Evolutionary conservation across 2,113 vertebrate genomes (phyloP), one percentile per base, ranked within the genome.

Genomic region (Corydoras maculifer): DNA sequence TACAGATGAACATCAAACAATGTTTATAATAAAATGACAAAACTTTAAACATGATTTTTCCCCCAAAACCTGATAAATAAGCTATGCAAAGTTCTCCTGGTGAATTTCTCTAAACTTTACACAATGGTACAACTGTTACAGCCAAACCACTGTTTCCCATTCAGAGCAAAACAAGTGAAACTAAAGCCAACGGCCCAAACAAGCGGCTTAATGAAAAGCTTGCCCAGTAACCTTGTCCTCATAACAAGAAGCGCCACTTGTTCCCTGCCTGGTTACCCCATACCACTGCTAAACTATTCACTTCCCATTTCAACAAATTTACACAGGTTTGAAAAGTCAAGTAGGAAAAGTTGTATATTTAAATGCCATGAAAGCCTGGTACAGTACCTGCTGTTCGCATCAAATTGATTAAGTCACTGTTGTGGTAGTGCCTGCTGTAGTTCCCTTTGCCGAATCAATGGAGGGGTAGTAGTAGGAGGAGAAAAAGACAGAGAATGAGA

Each of bases 331-430:
- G n/a, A 70, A 14, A 57, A 7, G 51, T n/a, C 54, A 57, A 53
- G 5, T 14, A 10, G 3, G n/a, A 14, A 68, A 25, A 55, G 58
- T 35, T 72, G 48, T 50, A 68, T 60, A 77, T 65, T 67, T 58
- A 73, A 15, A 76, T 70, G 62, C 68, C 59, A 77, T 59, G 53
- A 29, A 68, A 32, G 62, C 73, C 63, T 32, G 18, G 78, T 76
- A 85, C 83, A n/a, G 83, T 99, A 99, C 96, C 96, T 99, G 96
- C 93, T 91, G 93, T 89, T 95, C 91, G 93, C 94, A 96, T 96
- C 94, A 94, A 98, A 93, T 93, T 94, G 95, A 96, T 96, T 94
- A 96, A 94, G 93, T 96, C 92, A 93, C 90, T 89, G 92, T 93
- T 92, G 93, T 91, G 91, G 92, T 92, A 91, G 91, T 87, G 92